Evolutionary conservation across 1,140 invertebrate genomes (phyloP), one percentile per base, ranked within the genome.

Genomic region (Pseudomyrmex gracilis): DNA sequence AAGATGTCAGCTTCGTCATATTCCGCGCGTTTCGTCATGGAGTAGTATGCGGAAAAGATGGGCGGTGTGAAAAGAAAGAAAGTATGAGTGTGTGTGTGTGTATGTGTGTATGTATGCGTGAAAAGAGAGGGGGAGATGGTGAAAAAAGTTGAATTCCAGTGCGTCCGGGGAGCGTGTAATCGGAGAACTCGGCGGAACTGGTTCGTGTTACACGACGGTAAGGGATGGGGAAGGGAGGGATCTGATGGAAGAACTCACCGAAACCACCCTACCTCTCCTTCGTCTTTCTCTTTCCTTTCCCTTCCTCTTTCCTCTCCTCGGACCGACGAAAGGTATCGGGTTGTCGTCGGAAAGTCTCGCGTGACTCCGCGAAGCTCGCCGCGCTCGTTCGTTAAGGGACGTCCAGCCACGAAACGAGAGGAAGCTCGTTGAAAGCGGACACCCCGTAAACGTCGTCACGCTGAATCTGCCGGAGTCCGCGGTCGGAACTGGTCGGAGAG

Each of bases 111-210:
- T 34, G 34, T 34, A 5, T 34, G 34, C 7, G 34, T 7, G 5
- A 7, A 17, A n/a, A 43, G 24, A 22, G 34, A 57, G 73, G 24
- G 34, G 43, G 64, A 5, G 34, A 34, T 77, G 49, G 60, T 63
- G 60, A 76, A 82, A 85, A 85, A 83, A 76, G 63, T 76, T 15
- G 64, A 83, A 85, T 85, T 83, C 84, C 84, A 83, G 61, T 64
- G 80, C 71, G 66, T 80, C 64, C 66, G 34, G 66, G 55, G 76
- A 84, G 83, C 76, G 76, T 82, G 84, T 85, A 85, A 85, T 85
- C 68, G 84, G 84, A 85, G 84, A 85, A 77, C 84, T 83, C 64
- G 71, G 64, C 64, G 64, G 73, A 85, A 83, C 82, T 85, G 82
- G 84, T 83, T 85, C 73, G 73, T 71, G 64, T 85, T 85, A 85